Evolutionary conservation across 2,797 vertebrate genomes (phyloP).

Genomic region (Pagetopsis macropterus): DNA sequence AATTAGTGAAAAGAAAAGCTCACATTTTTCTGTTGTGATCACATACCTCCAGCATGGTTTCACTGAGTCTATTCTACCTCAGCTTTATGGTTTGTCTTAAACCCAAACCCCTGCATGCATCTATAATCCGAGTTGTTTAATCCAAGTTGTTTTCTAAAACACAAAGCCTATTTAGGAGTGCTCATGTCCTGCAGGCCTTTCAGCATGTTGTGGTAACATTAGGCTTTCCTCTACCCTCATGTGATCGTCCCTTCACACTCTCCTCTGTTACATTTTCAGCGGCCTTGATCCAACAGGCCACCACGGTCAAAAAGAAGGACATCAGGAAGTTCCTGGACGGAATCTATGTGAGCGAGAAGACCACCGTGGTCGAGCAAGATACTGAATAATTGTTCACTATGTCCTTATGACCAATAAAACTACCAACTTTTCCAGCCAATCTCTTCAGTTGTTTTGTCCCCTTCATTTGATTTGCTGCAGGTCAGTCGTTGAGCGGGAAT

Average conservation of each 20-base stretch:
- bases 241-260: conserved; percentile 3
- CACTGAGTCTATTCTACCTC: background rate
- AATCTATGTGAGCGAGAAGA: conserved; percentile 80
- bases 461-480: background rate
- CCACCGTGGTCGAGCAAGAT: conserved; percentile 68
- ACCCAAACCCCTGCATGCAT: background rate
- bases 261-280: conserved; percentile 78
- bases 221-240: background rate
- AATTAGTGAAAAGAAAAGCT: too few species aligned
- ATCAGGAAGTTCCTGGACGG: conserved; percentile 88
- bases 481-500: background rate
- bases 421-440: conserved; percentile 68
- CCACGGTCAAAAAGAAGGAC: conserved; percentile 96
- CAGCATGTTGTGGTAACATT: background rate
- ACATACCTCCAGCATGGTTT: background rate
- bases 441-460: background rate
- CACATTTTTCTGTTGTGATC: background rate
- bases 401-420: conserved; percentile 78
- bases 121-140: background rate
- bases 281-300: conserved; percentile 94
- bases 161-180: background rate
- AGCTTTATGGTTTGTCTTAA: background rate
- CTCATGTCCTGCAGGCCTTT: background rate
- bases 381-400: conserved; percentile 58
- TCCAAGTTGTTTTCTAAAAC: background rate